Percentiles rank a stretch among this genome's conserved stretches.
Evolutionary conservation across 2,888 invertebrate species (phyloP).

Genomic region (Eupithecia inturbata): DNA sequence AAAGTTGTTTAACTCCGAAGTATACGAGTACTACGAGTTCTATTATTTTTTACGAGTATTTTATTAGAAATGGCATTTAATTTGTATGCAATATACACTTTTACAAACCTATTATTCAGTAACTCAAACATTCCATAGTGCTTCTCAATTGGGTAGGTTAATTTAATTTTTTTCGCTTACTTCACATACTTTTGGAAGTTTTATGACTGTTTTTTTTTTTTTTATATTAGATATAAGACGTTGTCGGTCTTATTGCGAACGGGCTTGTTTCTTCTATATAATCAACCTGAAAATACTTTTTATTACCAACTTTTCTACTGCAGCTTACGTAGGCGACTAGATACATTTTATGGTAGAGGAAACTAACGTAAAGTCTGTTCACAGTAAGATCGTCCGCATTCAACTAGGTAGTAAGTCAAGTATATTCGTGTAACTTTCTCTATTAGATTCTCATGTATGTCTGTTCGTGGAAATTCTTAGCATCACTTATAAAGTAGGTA

Average conservation of each 20-base stretch:
- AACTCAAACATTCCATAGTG: slow-evolving; percentile 35
- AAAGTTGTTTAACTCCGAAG: not conserved
- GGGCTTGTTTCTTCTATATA: not conserved
- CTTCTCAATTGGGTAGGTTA: slow-evolving; percentile 23
- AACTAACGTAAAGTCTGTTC: not conserved
- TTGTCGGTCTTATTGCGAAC: not conserved
- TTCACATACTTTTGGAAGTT: slow-evolving; percentile 8
- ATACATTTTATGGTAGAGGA: not conserved
- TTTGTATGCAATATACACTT: slow-evolving; percentile 6
- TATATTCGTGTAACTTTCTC: slow-evolving; percentile 23
- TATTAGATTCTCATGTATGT: slow-evolving; percentile 34
- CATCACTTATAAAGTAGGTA: slow-evolving; percentile 11
- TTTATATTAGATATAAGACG: not conserved
- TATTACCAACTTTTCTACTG: not conserved
- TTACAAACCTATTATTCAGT: not conserved
- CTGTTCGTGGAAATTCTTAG: slow-evolving; percentile 25
- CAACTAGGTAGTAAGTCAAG: not conserved
- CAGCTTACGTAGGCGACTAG: not conserved
- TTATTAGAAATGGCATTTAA: slow-evolving; percentile 13
- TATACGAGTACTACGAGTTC: not conserved
- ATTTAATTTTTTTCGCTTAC: not conserved
- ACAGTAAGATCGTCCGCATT: not conserved
- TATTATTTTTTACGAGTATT: not conserved
- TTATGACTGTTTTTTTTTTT: slow-evolving; percentile 25
- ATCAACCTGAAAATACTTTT: not conserved